Evolutionary conservation across 2,113 vertebrate species (phyloP).

Genomic region (Nibea albiflora): DNA sequence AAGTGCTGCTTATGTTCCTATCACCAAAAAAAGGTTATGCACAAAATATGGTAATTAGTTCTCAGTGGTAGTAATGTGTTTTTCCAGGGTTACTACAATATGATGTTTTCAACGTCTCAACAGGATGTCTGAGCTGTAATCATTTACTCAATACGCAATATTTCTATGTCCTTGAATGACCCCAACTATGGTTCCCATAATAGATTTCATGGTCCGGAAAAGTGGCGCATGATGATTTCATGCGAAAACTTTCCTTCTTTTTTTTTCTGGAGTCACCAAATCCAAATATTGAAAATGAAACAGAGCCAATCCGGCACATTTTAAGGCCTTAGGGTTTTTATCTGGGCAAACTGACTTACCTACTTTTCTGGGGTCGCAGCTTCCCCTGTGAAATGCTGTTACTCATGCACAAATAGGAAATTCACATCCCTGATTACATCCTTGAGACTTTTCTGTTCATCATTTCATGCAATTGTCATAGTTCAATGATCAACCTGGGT

Average conservation of each 20-base stretch:
- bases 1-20: constrained; percentile 1
- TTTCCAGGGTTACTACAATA: constrained; percentile 34
- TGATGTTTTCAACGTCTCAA: constrained; percentile 6
- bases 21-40: not conserved
- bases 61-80: constrained; percentile 16
- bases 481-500: not conserved
- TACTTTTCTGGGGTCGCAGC: not conserved
- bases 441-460: not conserved
- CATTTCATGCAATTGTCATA: constrained; percentile 12
- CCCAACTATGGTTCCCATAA: not conserved
- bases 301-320: not conserved
- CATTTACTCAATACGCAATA: constrained; percentile 9
- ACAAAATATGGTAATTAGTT: constrained; percentile 24
- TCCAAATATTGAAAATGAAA: constrained; percentile 26
- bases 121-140: constrained; percentile 26
- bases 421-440: not conserved
- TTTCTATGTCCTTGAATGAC: constrained; percentile 31
- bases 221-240: constrained; percentile 39
- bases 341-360: not conserved
- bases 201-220: constrained; percentile 32
- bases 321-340: not conserved
- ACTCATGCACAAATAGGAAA: not conserved
- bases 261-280: constrained; percentile 1
- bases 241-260: constrained; percentile 6
- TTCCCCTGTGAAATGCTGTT: not conserved